Evolutionary conservation across 2,888 invertebrate species (phyloP).

Genomic region (Caenorhabditis parvicauda): DNA sequence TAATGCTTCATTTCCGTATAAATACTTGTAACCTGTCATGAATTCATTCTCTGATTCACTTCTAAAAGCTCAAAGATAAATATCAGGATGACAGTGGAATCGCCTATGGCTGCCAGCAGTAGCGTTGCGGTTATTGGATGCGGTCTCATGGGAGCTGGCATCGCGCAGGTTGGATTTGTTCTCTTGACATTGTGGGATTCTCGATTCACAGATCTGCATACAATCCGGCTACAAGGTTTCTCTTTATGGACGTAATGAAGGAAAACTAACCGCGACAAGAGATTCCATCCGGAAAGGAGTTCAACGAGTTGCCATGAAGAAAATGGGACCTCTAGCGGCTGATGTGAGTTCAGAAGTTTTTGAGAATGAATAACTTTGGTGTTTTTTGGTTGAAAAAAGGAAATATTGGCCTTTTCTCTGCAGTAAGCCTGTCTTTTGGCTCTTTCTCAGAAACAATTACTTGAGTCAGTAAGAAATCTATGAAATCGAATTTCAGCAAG

Average conservation of each 20-base stretch:
- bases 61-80: too few relatives aligned
- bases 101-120: too few relatives aligned
- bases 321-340: constrained; percentile 14
- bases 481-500: too few relatives aligned
- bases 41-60: too few relatives aligned
- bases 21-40: too few relatives aligned
- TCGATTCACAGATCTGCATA: constrained; percentile 75
- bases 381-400: neutral
- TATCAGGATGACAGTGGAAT: too few relatives aligned
- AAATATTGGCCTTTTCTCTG: too few relatives aligned
- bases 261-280: constrained; percentile 75
- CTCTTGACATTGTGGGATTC: neutral
- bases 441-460: too few relatives aligned
- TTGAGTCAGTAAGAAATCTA: too few relatives aligned
- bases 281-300: constrained; percentile 27
- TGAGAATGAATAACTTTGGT: constrained; percentile 3
- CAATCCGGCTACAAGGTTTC: constrained; percentile 80
- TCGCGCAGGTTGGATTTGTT: constrained; percentile 47
- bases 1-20: too few relatives aligned
- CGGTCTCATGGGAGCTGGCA: constrained; percentile 59
- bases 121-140: constrained; percentile 53
- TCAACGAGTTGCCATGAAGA: constrained; percentile 21
- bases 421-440: too few relatives aligned
- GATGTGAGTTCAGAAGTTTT: constrained; percentile 12
- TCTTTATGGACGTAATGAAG: constrained; percentile 76